Evolutionary conservation across 2,113 vertebrate species (phyloP).

Genomic region (Alligator mississippiensis): DNA sequence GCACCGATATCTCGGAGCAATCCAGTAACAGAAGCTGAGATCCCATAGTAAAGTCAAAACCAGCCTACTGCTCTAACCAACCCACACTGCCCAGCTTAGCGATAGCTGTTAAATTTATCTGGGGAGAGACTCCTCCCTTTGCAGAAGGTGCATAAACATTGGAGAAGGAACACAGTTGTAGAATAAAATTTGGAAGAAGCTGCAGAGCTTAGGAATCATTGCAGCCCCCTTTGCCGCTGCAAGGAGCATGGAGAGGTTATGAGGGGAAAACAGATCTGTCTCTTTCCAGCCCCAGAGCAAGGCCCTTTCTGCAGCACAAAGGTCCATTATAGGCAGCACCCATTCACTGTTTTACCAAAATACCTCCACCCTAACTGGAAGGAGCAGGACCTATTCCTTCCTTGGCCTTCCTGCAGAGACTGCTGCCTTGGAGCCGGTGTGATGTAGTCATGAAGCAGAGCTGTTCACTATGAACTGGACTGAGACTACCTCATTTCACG

Average conservation of each 20-base stretch:
- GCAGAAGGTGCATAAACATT: not conserved
- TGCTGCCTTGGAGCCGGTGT: not conserved
- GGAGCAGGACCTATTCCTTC: not conserved
- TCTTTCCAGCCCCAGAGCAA: not conserved
- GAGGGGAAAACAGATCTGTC: not conserved
- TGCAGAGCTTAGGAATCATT: not conserved
- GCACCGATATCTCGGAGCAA: not conserved
- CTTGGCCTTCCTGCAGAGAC: not conserved
- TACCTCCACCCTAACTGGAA: not conserved
- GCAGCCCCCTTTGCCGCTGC: not conserved
- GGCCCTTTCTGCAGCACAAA: not conserved
- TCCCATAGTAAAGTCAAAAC: not conserved
- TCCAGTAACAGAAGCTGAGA: not conserved
- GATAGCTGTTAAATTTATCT: not conserved
- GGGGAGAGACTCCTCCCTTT: not conserved
- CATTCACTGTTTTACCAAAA: not conserved
- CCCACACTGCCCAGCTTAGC: not conserved
- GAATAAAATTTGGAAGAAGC: not conserved
- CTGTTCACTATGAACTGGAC: not conserved
- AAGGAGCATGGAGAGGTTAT: not conserved
- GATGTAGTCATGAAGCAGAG: not conserved
- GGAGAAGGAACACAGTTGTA: not conserved
- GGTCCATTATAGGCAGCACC: not conserved
- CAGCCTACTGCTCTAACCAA: not conserved
- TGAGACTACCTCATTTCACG: not conserved